Conservation (phyloP, 2,113 vertebrate genomes). For the Plectropomus leopardus region DNA sequence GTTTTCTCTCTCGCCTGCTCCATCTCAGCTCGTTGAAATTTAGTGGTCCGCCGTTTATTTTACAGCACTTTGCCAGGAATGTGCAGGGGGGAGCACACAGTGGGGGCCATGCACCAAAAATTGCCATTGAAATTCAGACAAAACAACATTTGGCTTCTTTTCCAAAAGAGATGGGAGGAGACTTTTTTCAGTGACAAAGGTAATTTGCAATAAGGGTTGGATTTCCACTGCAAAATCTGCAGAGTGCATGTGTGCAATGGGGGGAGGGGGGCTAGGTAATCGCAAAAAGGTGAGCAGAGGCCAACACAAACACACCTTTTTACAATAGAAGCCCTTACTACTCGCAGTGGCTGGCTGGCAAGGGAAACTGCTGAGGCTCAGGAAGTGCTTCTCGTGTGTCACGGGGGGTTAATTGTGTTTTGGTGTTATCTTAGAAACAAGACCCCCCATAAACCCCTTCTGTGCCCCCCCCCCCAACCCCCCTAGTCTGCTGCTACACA, state of each 20-base stretch:
- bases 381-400: conserved; percentile 80
- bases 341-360: conserved; percentile 55
- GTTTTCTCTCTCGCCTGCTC: conserved; percentile 71
- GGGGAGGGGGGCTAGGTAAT: conserved; percentile 33
- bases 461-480: conserved; percentile 22
- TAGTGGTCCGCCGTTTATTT: conserved; percentile 73
- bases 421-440: conserved; percentile 84
- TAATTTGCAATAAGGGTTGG: conserved; percentile 62
- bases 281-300: conserved; percentile 60
- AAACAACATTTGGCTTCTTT: conserved; percentile 61
- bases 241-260: conserved; percentile 7
- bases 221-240: conserved; percentile 46
- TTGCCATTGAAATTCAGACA: conserved; percentile 49
- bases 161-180: conserved; percentile 9
- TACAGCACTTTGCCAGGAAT: conserved; percentile 78
- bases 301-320: conserved; percentile 80
- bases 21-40: conserved; percentile 56
- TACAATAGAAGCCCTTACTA: conserved; percentile 77
- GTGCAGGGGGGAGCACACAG: conserved; percentile 9
- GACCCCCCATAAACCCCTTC: conserved; percentile 69
- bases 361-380: conserved; percentile 64
- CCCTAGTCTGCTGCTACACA: conserved; percentile 52
- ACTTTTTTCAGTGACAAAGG: conserved; percentile 54
- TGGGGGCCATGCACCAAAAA: conserved; percentile 51
- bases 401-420: conserved; percentile 83